Conservation (phyloP, 2,888 invertebrate species). For the Shargacucullia verbasci region DNA sequence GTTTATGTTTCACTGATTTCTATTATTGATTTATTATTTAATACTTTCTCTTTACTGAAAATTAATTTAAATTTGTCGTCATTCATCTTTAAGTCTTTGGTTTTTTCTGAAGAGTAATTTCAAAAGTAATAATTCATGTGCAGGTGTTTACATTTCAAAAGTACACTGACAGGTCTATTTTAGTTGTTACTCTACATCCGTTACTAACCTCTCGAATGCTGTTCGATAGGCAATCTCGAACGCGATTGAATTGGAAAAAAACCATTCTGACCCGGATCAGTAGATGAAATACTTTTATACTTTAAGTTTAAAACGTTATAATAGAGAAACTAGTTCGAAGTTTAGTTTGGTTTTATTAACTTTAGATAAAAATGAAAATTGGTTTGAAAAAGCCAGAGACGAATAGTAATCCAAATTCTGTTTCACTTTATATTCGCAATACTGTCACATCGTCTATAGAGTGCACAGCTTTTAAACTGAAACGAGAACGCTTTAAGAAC, state of each 20-base stretch:
- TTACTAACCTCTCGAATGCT: conserved; percentile 69
- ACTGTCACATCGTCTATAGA: conserved; percentile 67
- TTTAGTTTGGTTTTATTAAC: conserved; percentile 2
- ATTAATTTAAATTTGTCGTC: background rate
- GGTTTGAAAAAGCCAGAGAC: conserved; percentile 13
- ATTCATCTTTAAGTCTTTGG: conserved; percentile 1
- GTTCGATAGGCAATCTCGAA: conserved; percentile 76
- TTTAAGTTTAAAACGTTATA: conserved; percentile 19
- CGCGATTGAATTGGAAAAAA: conserved; percentile 73
- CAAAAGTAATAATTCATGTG: conserved; percentile 4
- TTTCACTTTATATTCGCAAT: conserved; percentile 50
- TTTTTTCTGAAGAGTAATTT: conserved; percentile 4
- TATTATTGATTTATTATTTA: background rate
- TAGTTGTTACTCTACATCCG: conserved; percentile 61
- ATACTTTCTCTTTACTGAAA: background rate
- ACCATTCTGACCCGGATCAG: conserved; percentile 66
- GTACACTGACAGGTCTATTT: conserved; percentile 40
- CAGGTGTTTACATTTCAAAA: conserved; percentile 23
- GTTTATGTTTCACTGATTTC: background rate
- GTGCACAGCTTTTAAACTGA: conserved; percentile 68
- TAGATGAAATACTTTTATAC: conserved; percentile 58
- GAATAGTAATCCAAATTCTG: too few species aligned
- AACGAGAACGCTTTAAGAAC: conserved; percentile 74
- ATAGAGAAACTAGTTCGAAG: conserved; percentile 14
- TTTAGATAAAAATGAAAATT: conserved; percentile 1